Conservation (phyloP, 2,797 vertebrate genomes). For the Crax fasciolata region DNA sequence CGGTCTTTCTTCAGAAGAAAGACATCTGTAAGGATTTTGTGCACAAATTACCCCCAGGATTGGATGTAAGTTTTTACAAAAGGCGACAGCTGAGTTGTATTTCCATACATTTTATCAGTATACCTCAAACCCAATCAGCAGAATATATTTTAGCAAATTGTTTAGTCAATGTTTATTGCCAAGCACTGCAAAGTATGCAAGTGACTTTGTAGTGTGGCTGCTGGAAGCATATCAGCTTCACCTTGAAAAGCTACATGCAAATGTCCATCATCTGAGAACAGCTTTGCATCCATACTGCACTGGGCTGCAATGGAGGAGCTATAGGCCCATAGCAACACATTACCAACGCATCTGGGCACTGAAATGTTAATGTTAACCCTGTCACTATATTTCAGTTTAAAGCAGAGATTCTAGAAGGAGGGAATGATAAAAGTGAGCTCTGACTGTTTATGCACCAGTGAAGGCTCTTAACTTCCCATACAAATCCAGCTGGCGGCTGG, state of each 20-base stretch:
- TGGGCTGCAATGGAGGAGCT: accelerated
- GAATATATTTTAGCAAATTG: not conserved
- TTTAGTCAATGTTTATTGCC: not conserved
- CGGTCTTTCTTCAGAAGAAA: not conserved
- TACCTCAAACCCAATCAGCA: not conserved
- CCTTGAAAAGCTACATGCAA: not conserved
- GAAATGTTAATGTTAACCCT: not conserved
- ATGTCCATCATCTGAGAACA: not conserved
- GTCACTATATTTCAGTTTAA: not conserved
- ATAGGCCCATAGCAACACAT: too few relatives aligned
- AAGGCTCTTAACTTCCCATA: not conserved
- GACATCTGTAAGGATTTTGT: not conserved
- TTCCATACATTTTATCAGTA: not conserved
- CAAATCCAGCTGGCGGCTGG: not conserved
- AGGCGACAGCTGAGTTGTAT: not conserved
- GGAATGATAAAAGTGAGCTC: not conserved
- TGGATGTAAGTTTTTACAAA: not conserved
- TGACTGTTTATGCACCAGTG: not conserved
- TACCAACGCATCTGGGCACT: not conserved
- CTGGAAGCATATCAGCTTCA: not conserved
- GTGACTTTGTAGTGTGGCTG: not conserved
- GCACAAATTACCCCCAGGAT: not conserved
- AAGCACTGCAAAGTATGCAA: not conserved
- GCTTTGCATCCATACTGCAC: not conserved
- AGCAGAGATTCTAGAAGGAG: not conserved